These are phyloP conservation scores for Alcedo quadribrachys DNA, from an alignment of 2,797 vertebrate species.

Conservation along the genomic window DNA sequence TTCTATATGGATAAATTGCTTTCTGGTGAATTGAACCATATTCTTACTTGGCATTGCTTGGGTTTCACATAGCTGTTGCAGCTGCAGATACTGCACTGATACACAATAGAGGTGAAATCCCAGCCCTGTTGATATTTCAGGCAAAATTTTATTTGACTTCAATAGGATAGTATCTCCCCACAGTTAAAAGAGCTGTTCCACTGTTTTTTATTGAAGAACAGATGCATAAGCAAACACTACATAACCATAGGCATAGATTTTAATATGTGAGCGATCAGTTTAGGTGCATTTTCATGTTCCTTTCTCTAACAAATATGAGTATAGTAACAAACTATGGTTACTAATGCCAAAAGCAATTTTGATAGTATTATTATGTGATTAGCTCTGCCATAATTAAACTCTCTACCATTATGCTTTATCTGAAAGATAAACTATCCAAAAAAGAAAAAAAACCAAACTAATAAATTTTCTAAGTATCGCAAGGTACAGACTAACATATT, in stretches of 20 bases:
- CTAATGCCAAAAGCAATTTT: not conserved
- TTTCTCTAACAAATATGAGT: not conserved
- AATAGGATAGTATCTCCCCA: not conserved
- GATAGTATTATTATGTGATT: not conserved
- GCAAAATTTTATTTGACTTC: not conserved
- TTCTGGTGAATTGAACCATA: not conserved
- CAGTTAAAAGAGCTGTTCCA: not conserved
- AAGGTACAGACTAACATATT: not conserved
- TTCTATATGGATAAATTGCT: not conserved
- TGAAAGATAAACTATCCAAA: conserved; percentile 21
- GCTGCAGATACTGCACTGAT: not conserved
- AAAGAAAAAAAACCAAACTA: conserved; percentile 17
- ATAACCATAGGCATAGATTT: not conserved
- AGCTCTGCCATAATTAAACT: conserved; percentile 6
- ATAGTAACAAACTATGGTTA: not conserved
- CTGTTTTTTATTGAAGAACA: not conserved
- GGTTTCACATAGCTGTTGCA: not conserved
- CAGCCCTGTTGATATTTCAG: not conserved
- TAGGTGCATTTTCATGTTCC: not conserved
- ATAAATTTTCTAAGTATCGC: not conserved
- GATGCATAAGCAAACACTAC: not conserved
- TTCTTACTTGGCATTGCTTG: not conserved
- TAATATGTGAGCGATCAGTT: not conserved
- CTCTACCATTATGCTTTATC: not conserved
- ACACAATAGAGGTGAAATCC: not conserved